Conservation (phyloP, 1,140 invertebrate genomes). For the Plutomurus gul region DNA sequence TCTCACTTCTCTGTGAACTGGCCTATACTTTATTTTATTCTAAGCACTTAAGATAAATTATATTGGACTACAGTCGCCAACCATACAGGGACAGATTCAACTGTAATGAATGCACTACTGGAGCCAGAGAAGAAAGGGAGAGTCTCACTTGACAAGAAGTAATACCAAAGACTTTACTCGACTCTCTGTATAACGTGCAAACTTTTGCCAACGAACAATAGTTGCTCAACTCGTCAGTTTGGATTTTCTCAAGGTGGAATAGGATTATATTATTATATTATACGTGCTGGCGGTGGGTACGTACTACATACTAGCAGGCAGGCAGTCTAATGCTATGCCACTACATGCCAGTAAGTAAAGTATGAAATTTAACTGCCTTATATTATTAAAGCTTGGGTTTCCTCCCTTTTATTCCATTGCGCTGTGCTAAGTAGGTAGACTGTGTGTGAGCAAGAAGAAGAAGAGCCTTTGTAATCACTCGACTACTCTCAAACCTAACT, state of each 20-base stretch:
- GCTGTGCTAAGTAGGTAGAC: background rate
- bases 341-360: background rate
- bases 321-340: background rate
- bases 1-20: background rate
- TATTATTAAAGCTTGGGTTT: constrained; percentile 12
- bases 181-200: background rate
- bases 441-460: background rate
- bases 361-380: background rate
- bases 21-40: background rate
- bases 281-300: background rate
- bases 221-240: constrained; percentile 12
- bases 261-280: background rate
- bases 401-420: background rate
- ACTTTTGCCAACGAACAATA: constrained; percentile 2
- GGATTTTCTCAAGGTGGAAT: background rate
- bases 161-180: background rate
- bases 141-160: background rate
- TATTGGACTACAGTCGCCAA: background rate
- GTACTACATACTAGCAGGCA: background rate
- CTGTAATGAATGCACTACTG: no score
- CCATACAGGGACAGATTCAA: no score
- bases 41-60: background rate
- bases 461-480: background rate
- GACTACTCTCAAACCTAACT: no score
- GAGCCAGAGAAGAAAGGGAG: background rate